phyloP scores from a whole-genome alignment of 2,797 vertebrate genomes.

The Labroides dimidiatus region DNA sequence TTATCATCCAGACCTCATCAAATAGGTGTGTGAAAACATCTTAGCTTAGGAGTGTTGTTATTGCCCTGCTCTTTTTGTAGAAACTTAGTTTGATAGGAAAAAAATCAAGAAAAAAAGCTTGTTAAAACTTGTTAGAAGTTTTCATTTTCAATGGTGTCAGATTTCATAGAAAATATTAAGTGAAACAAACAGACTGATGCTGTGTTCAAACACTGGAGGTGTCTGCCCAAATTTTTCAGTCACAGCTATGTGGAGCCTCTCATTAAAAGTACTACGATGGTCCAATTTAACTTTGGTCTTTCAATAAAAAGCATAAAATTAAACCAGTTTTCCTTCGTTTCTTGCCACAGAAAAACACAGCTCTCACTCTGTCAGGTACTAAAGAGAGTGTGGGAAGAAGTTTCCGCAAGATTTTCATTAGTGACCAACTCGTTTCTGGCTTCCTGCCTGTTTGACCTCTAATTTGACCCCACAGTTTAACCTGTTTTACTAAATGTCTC shows the following conservation, averaged over 20 bases:
- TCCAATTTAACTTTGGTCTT: constrained; percentile 12
- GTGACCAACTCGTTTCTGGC: constrained; percentile 29
- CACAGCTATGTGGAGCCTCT: constrained; percentile 5
- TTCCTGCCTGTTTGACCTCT: constrained; percentile 59
- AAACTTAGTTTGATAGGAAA: too few species aligned
- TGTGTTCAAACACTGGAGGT: constrained; percentile 9
- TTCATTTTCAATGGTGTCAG: too few species aligned
- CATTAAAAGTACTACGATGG: constrained; percentile 1
- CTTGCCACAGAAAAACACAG: constrained; percentile 5
- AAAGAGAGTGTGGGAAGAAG: constrained; percentile 43
- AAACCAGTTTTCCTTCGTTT: constrained; percentile 10
- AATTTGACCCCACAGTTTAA: constrained; percentile 41
- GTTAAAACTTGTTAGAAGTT: too few species aligned
- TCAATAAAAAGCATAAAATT: background rate
- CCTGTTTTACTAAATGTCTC: constrained; percentile 46
- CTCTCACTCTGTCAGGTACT: background rate
- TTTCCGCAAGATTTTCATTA: constrained; percentile 38
- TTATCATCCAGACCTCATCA: too few species aligned
- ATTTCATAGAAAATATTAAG: too few species aligned
- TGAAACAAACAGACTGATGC: constrained; percentile 17
- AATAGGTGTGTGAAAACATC: too few species aligned
- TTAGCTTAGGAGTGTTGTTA: too few species aligned
- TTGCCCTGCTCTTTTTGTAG: too few species aligned
- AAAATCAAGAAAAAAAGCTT: too few species aligned
- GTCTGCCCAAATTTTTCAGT: constrained; percentile 19